Base-by-base conservation (phyloP, 2,888 invertebrate species). In the Rotaria magnacalcarata region DNA sequence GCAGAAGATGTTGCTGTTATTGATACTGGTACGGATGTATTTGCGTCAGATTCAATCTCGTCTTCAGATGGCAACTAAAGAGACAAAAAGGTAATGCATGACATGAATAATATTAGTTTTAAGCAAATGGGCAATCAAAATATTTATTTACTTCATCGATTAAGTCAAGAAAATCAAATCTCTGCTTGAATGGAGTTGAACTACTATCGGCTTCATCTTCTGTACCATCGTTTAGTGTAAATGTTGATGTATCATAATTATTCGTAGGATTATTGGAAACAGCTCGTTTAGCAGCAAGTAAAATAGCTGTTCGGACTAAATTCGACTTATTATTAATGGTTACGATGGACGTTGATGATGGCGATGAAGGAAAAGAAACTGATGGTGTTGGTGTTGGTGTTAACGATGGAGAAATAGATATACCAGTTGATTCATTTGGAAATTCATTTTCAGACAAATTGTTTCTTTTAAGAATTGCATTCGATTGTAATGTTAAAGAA, bases 141-240 rank as follows among this genome's bases (percentile, higher is more conserved):
- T 43, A 43, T 43, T 43, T 19, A 24, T 43, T 75, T 75, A 80
- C 80, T 47, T 80, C 80, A 47, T 80, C 80, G 2, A 21, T 80
- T 5, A 80, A 47, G 47, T 80, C 47, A 47, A 80, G 43, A 10
- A n/a, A 21, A 10, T 80, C 80, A 47, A 47, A 47, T 11, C 80
- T 24, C 14, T 80, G 80, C 47, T 80, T 80, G 19, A 80, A 80
- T 47, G 34, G 47, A 24, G 11, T 24, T 41, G 47, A 47, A 47
- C 14, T 47, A 47, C 80, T 80, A 80, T 80, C 80, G 7, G 80
- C 47, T 47, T 80, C 80, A 47, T 80, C 80, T 80, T 80, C 80
- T 47, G 24, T 80, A 4, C 43, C 8, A 47, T 80, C 80, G 8
- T 47, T n/a, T 47, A 47, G 43, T 47, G 80, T 47, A 24, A 80